A percentile compares a stretch with the other conserved stretches of the same genome.
phyloP scores from a whole-genome alignment of 2,888 invertebrate genomes.

The Drosophila prostipennis region DNA sequence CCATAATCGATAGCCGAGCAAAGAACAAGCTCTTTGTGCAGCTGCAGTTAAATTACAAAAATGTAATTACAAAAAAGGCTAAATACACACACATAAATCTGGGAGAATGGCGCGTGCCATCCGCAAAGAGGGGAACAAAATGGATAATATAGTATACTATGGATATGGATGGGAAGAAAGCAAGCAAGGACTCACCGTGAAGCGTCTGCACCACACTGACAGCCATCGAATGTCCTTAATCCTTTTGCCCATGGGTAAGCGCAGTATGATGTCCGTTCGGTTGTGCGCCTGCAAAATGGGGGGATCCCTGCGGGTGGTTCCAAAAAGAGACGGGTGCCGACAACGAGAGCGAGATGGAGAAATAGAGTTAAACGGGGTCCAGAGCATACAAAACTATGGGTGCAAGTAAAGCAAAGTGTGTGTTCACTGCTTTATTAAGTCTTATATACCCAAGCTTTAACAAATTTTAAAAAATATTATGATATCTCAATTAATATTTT shows the following conservation, averaged over 20 bases:
- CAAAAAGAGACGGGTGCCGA: conserved; percentile 15
- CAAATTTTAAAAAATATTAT: background rate
- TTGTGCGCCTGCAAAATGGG: conserved; percentile 90
- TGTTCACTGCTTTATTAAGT: background rate
- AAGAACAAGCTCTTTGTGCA: conserved; percentile 31
- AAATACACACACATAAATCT: conserved; percentile 58
- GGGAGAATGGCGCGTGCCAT: conserved; percentile 65
- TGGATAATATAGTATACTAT: background rate
- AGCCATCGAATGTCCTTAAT: conserved; percentile 95
- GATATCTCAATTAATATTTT: too few species aligned
- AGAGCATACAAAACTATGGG: conserved; percentile 10
- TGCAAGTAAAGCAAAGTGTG: background rate
- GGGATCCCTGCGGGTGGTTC: conserved; percentile 89
- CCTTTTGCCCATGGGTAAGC: conserved; percentile 92
- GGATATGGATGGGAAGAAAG: conserved; percentile 9
- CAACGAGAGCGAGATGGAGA: conserved; percentile 38
- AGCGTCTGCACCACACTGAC: conserved; percentile 95
- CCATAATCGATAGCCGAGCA: conserved; percentile 30
- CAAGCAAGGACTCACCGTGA: conserved; percentile 88
- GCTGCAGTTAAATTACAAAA: conserved; percentile 67
- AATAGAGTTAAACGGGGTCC: conserved; percentile 19
- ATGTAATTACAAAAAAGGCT: conserved; percentile 68
- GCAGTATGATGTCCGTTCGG: conserved; percentile 92
- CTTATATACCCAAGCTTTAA: too few species aligned
- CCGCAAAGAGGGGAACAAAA: conserved; percentile 27